Percentiles rank a stretch among this genome's conserved stretches.
These are phyloP conservation scores for Quiscalus mexicanus DNA, from an alignment of 2,113 vertebrate species.

Conservation along the genomic window DNA sequence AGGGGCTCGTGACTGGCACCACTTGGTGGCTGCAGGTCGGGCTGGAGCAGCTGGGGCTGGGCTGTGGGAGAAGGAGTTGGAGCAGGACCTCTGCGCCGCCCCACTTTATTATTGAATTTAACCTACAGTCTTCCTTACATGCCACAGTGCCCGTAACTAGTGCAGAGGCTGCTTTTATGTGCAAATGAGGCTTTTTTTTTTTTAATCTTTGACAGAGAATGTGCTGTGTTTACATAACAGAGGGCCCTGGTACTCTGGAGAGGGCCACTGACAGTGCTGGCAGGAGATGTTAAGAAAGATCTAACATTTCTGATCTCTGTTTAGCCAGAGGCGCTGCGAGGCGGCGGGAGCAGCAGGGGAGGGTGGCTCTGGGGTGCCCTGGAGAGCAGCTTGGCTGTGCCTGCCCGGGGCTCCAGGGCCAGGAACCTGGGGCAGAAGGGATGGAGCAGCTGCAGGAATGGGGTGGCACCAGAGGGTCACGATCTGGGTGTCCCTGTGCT, in stretches of 20 bases:
- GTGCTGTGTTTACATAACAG: constrained; percentile 80
- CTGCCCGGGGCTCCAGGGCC: not conserved
- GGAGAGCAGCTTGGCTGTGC: not conserved
- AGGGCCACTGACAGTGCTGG: constrained; percentile 72
- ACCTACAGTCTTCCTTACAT: constrained; percentile 78
- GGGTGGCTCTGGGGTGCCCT: constrained; percentile 32
- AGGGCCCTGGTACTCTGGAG: constrained; percentile 70
- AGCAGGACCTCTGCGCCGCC: not conserved
- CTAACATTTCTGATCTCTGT: constrained; percentile 79
- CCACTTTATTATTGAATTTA: constrained; percentile 75
- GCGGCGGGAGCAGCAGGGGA: constrained; percentile 68
- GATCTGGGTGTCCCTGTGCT: not conserved
- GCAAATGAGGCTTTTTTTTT: constrained; percentile 79
- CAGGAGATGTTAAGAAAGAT: constrained; percentile 84
- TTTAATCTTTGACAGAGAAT: constrained; percentile 82
- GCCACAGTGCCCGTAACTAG: constrained; percentile 70
- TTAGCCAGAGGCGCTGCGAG: constrained; percentile 81
- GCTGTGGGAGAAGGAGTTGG: not conserved
- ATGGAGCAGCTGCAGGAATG: not conserved
- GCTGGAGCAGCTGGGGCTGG: not conserved
- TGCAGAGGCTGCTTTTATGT: constrained; percentile 82
- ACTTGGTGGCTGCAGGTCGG: rapidly evolving
- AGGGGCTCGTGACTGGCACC: rapidly evolving
- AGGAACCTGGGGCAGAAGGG: not conserved
- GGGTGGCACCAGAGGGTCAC: not conserved